Base-by-base conservation (phyloP, 2,888 invertebrate genomes). In the Chymomyza procnemis region DNA sequence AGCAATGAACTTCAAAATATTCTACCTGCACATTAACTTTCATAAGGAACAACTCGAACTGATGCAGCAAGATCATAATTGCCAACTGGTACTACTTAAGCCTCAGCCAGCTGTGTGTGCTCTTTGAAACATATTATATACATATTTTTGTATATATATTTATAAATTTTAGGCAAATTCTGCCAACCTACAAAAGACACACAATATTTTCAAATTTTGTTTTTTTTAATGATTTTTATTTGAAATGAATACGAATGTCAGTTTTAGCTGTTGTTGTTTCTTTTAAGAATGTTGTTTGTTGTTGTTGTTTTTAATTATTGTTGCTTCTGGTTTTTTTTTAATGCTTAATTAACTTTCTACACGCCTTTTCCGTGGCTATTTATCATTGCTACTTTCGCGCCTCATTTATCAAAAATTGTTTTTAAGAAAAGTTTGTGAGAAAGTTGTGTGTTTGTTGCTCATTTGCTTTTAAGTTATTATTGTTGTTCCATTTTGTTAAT, bases 181-280 rank as follows among this genome's bases (percentile, higher is more conserved):
- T 63, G 14, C 19, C 2, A 41, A 41, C 34, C 34, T 41, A 3
- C 19, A 57, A 57, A 16, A 19, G 18, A 78, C 58, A 68, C 66
- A 69, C 67, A 73, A 61, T 63, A 41, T 48, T 21, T 57, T 60
- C 60, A 57, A 64, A 55, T 79, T n/a, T 68, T 74, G 22, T 72
- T 73, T 68, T 50, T 71, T 80, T 73, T 79, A 67, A 71, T 80
- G 79, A 79, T 71, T 87, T 85, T 87, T 85, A 85, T 85, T 84
- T 85, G 84, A 85, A 85, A 85, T 88, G 82, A 87, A 86, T 88
- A 82, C 87, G 87, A 86, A 88, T 86, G 85, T 78, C 87, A 80
- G 86, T 81, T 79, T 41, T 85, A 72, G 77, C 68, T 67, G 63
- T 66, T 78, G 71, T 70, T 72, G 68, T 71, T 71, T 69, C 61